A percentile compares a stretch with the other conserved stretches of the same genome.
phyloP scores from a whole-genome alignment of 2,113 vertebrate genomes.

The Philantomba maxwellii region DNA sequence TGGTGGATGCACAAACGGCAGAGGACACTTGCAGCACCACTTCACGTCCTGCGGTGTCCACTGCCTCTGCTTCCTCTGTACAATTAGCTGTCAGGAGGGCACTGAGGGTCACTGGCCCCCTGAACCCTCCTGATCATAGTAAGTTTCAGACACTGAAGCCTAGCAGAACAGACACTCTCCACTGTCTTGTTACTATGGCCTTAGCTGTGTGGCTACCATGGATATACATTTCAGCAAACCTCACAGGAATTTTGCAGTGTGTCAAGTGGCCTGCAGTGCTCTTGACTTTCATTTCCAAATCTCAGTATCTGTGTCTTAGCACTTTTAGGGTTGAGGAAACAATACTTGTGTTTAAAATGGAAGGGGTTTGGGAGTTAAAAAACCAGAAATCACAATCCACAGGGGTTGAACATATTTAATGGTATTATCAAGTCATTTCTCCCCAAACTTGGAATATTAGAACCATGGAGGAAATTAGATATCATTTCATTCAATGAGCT shows the following conservation, averaged over 20 bases:
- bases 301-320: neutral
- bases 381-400: neutral
- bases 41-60: neutral
- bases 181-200: neutral
- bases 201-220: neutral
- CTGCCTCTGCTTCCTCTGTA: neutral
- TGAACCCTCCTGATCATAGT: neutral
- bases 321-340: neutral
- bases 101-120: neutral
- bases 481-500: neutral
- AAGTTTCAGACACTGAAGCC: neutral
- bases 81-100: neutral
- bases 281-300: neutral
- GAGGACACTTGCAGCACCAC: neutral
- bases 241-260: neutral
- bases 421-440: neutral
- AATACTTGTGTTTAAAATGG: neutral
- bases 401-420: neutral
- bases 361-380: neutral
- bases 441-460: neutral
- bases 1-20: accelerated
- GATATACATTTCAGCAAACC: neutral
- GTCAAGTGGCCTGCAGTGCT: neutral
- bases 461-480: neutral
- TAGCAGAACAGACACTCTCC: accelerated